Evolutionary conservation across 2,113 vertebrate species (phyloP).

Genomic region (Poecilia latipinna): DNA sequence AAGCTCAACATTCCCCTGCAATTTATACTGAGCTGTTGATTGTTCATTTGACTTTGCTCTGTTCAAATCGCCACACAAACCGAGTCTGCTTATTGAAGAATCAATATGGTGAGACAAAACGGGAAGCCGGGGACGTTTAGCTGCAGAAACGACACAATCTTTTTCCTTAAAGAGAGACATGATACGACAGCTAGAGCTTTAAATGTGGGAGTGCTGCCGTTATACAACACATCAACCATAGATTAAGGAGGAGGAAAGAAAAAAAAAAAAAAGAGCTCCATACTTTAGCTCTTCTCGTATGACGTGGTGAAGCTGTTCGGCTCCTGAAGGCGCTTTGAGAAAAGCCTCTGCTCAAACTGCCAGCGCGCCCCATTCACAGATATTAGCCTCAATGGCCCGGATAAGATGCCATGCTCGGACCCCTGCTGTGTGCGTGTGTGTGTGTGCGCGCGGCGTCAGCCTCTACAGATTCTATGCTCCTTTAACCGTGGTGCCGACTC

Average conservation of each 20-base stretch:
- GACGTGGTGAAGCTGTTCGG: slow-evolving; percentile 44
- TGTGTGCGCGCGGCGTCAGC: slow-evolving; percentile 32
- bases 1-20: no score
- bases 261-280: neutral
- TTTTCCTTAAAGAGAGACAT: slow-evolving; percentile 12
- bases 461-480: slow-evolving; percentile 55
- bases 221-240: neutral
- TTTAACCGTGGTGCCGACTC: slow-evolving; percentile 47
- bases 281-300: slow-evolving; percentile 15
- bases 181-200: slow-evolving; percentile 11
- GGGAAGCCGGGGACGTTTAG: neutral
- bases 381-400: slow-evolving; percentile 78
- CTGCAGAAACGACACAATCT: slow-evolving; percentile 8
- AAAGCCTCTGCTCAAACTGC: slow-evolving; percentile 45
- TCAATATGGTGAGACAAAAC: neutral
- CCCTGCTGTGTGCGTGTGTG: slow-evolving; percentile 67
- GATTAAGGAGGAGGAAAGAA: neutral
- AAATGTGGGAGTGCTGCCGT: slow-evolving; percentile 6
- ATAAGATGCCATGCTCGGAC: slow-evolving; percentile 65
- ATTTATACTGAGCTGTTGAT: no score
- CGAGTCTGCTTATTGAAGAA: slow-evolving; percentile 3
- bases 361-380: slow-evolving; percentile 70
- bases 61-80: slow-evolving; percentile 24
- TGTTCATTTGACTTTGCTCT: neutral
- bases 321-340: slow-evolving; percentile 53